Evolutionary conservation across 2,888 invertebrate species (phyloP).

Genomic region (Mythimna vitellina): DNA sequence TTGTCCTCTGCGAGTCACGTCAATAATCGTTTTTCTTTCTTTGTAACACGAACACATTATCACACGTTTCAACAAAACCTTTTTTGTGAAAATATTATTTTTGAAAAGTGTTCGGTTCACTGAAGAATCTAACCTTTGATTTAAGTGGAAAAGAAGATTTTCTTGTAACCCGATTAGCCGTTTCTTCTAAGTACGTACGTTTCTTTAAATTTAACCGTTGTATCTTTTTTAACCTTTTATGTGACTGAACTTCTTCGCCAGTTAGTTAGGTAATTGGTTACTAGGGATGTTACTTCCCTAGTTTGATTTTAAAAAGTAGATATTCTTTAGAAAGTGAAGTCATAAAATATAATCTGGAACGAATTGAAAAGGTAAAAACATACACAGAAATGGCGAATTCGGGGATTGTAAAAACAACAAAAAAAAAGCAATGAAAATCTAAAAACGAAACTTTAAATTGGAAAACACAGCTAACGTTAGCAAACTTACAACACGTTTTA

Average conservation of each 20-base stretch:
- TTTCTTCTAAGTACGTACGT: constrained; percentile 23
- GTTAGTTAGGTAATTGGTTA: constrained; percentile 44
- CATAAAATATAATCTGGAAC: background rate
- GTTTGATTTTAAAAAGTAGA: background rate
- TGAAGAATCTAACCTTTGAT: background rate
- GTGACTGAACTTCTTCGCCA: constrained; percentile 38
- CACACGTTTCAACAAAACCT: too few relatives aligned
- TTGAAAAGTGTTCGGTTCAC: background rate
- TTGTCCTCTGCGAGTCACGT: too few relatives aligned
- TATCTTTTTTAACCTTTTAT: constrained; percentile 41
- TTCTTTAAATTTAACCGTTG: constrained; percentile 28
- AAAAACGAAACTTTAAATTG: too few relatives aligned
- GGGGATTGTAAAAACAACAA: too few relatives aligned
- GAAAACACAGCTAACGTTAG: too few relatives aligned
- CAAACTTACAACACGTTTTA: too few relatives aligned
- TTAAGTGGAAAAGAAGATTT: constrained; percentile 21
- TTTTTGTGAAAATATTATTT: background rate
- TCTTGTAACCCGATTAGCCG: constrained; percentile 36
- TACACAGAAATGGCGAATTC: background rate
- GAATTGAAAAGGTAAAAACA: background rate
- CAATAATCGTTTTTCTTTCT: too few relatives aligned
- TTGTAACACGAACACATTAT: too few relatives aligned
- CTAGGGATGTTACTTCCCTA: constrained; percentile 17
- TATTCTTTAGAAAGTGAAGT: constrained; percentile 4
- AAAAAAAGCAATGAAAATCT: too few relatives aligned